Base-by-base conservation (phyloP, 1,140 invertebrate genomes). In the Oreohelix idahoensis region DNA sequence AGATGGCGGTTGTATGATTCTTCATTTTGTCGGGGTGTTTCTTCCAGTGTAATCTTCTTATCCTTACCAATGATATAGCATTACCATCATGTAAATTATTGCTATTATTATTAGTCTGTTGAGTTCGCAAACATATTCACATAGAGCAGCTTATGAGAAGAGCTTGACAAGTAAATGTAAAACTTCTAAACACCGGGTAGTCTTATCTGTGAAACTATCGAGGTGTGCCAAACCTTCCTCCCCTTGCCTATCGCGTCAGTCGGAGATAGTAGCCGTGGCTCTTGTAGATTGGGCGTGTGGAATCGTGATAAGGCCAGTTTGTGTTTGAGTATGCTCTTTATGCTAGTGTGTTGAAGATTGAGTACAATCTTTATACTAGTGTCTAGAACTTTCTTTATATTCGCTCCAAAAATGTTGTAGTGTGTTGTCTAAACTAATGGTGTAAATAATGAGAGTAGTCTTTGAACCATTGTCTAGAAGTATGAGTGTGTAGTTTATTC, bases 291-390 rank as follows among this genome's bases (percentile, higher is more conserved):
- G 63, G 63, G 63, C 63, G 63, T 66, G 63, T 66, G 63, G 63
- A 66, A 42, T 74, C 38, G 36, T 1, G 36, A 42, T 74, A 74
- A 74, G 71, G 23, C 36, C 39, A 5, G 42, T 4, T n/a, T 26
- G 20, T 45, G 71, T 38, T 74, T 74, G 38, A 74, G 71, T 74
- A 39, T 74, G 63, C 71, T 74, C 42, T 74, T 45, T 74, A 42
- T 74, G 8, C 42, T 74, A 42, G 42, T 42, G 42, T 45, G 26
- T 29, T 39, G 36, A 39, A 39, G 36, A 74, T 74, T 74, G 20
- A 11, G 10, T 58, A 2, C 20, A 58, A 5, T 23, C 53, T 58
- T 58, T 58, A 58, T n/a, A 58, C 1, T n/a, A 58, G 53, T 58
- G 8, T 58, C 10, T 10, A 58, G 53, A 58, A n/a, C 23, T 45